Evolutionary conservation across 2,797 vertebrate genomes (phyloP).

Genomic region (Aldrovandia affinis): DNA sequence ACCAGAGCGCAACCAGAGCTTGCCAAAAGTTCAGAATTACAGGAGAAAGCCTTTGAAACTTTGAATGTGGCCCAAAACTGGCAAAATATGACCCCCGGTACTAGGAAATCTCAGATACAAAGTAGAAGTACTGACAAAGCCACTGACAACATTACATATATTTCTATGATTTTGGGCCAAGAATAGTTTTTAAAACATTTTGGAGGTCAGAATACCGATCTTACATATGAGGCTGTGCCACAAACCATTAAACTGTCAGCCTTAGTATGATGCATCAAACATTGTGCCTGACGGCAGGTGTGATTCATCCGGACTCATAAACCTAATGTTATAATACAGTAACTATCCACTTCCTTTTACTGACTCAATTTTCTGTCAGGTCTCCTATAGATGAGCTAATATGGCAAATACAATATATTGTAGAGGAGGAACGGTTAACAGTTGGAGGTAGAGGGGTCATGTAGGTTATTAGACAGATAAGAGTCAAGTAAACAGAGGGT

Average conservation of each 20-base stretch:
- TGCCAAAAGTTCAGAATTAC: background rate
- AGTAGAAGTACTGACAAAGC: background rate
- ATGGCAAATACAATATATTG: background rate
- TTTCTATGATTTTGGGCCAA: conserved; percentile 7
- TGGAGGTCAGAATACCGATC: background rate
- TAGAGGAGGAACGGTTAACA: background rate
- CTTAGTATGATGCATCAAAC: background rate
- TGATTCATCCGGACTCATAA: background rate
- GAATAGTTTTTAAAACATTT: conserved; percentile 13
- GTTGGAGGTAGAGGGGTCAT: background rate
- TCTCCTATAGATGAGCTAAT: background rate
- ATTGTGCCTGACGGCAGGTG: conserved; percentile 5
- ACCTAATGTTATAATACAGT: background rate
- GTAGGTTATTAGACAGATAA: background rate
- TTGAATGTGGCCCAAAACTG: background rate
- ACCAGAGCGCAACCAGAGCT: background rate
- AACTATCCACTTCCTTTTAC: background rate
- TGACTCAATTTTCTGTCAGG: background rate
- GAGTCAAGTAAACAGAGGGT: background rate
- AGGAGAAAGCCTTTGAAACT: background rate
- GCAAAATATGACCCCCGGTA: background rate
- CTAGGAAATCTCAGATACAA: background rate
- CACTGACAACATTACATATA: background rate
- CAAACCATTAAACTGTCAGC: background rate
- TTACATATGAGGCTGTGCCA: background rate